These are phyloP conservation scores for Anneissia japonica DNA, from an alignment of 35 echinoderm and acorn worm genomes.

Conservation along the genomic window DNA sequence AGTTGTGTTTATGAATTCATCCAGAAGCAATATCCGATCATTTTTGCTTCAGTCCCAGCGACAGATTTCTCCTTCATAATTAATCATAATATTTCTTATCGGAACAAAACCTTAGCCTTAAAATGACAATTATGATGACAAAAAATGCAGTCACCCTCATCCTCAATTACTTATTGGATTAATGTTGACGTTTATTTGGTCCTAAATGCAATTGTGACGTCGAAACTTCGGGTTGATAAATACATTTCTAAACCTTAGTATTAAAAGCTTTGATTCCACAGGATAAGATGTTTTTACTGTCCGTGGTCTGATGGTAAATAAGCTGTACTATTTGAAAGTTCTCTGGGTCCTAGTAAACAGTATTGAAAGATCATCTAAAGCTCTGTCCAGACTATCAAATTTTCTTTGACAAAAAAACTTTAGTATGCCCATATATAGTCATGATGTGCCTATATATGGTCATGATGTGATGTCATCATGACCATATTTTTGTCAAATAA, in stretches of 20 bases:
- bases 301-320: too few species aligned
- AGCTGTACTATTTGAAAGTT: neutral
- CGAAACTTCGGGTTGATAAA: neutral
- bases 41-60: neutral
- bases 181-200: neutral
- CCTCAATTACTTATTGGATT: neutral
- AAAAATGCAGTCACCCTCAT: neutral
- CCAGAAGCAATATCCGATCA: neutral
- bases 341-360: too few species aligned
- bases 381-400: too few species aligned
- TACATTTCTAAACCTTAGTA: neutral
- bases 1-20: neutral
- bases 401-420: too few species aligned
- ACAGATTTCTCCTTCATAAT: neutral
- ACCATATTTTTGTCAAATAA: too few species aligned
- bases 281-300: neutral
- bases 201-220: neutral
- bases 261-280: neutral
- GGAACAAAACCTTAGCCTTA: neutral
- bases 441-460: too few species aligned
- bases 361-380: too few species aligned
- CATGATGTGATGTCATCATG: too few species aligned
- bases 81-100: neutral
- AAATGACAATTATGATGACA: neutral
- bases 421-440: too few species aligned